Evolutionary conservation across 64 coral and sea anemone genomes (phyloP).

Genomic region (Platygyra sinensis): DNA sequence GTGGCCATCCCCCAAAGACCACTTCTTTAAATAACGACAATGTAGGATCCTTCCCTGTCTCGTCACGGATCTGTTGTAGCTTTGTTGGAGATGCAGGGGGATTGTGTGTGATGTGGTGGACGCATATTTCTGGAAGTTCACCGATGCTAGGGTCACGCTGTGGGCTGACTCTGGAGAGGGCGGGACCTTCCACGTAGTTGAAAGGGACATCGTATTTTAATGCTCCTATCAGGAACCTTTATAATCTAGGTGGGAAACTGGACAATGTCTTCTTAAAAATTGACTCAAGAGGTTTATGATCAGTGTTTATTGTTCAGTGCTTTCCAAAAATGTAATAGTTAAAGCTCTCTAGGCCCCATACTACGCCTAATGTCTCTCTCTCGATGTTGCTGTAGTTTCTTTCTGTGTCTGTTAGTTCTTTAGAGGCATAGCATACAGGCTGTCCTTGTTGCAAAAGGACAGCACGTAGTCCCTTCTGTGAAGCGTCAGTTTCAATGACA

Average conservation of each 20-base stretch:
- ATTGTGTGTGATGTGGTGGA: too few species aligned
- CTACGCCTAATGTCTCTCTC: too few species aligned
- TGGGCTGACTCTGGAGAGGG: slow-evolving; percentile 14
- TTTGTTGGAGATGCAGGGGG: too few species aligned
- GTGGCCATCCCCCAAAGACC: too few species aligned
- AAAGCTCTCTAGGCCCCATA: background rate
- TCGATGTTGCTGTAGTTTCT: too few species aligned
- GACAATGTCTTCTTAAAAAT: too few species aligned
- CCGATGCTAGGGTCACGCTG: background rate
- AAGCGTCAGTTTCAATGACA: slow-evolving; percentile 23
- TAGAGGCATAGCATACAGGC: background rate
- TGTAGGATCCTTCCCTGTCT: too few species aligned
- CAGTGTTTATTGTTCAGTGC: background rate
- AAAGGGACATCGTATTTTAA: slow-evolving; percentile 29
- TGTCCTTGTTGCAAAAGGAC: slow-evolving; percentile 3
- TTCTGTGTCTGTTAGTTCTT: too few species aligned
- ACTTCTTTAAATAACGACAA: too few species aligned
- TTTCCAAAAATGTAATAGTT: slow-evolving; percentile 7
- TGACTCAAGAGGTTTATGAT: background rate
- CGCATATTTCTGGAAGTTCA: too few species aligned
- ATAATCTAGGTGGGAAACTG: slow-evolving; percentile 13
- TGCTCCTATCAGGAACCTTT: slow-evolving; percentile 2
- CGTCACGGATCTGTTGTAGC: too few species aligned
- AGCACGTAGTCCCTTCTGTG: slow-evolving; percentile 3
- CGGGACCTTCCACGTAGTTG: too few species aligned